A percentile compares a stretch with the other conserved stretches of the same genome.
phyloP scores from a whole-genome alignment of 2,113 vertebrate genomes.

The Pterocles burchelli region DNA sequence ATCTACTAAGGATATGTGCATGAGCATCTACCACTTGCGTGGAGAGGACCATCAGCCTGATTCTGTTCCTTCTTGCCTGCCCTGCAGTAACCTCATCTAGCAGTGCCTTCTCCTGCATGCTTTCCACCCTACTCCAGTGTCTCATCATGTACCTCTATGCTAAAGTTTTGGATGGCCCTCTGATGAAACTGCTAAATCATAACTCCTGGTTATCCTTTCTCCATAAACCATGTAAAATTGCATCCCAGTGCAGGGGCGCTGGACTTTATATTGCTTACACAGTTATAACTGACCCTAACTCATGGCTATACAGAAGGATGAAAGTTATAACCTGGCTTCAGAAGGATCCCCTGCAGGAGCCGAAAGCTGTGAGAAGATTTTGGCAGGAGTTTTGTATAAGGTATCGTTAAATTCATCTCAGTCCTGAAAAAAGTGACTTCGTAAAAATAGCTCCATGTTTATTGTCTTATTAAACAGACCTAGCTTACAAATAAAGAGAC shows the following conservation, averaged over 20 bases:
- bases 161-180: neutral
- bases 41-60: neutral
- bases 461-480: neutral
- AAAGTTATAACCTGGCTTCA: neutral
- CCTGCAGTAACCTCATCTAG: neutral
- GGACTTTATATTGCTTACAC: neutral
- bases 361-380: neutral
- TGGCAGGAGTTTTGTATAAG: neutral
- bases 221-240: neutral
- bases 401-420: neutral
- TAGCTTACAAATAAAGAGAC: neutral
- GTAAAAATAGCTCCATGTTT: neutral
- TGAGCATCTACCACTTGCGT: neutral
- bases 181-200: neutral
- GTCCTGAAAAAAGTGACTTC: neutral
- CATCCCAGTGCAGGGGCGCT: neutral
- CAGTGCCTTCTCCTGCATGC: fast-evolving
- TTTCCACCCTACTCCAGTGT: neutral
- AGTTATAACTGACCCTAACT: neutral
- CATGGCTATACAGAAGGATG: neutral
- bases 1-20: neutral
- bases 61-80: neutral
- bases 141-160: neutral
- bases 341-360: neutral
- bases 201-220: neutral